Conservation (phyloP, 2,888 invertebrate genomes). For the Drosophila infuscata region DNA sequence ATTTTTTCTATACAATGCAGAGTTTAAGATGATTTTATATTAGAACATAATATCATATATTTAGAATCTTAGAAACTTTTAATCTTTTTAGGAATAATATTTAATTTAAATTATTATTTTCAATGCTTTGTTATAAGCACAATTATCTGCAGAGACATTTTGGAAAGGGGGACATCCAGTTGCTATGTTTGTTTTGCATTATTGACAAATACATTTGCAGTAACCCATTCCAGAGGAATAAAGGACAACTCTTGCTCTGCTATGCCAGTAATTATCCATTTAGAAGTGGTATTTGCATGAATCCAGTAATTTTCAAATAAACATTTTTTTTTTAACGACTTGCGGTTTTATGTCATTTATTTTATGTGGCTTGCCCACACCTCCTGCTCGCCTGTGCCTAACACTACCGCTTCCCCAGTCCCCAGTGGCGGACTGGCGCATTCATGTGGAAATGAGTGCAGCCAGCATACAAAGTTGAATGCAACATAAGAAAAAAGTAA, state of each 20-base stretch:
- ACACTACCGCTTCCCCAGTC: constrained; percentile 15
- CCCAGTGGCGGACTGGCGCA: constrained; percentile 51
- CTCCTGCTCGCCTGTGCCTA: constrained; percentile 4
- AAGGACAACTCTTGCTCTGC: neutral
- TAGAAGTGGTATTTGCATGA: constrained; percentile 50
- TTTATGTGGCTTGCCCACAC: constrained; percentile 28
- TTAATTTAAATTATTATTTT: neutral
- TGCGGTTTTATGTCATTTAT: constrained; percentile 69
- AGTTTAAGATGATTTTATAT: neutral
- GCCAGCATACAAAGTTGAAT: constrained; percentile 71
- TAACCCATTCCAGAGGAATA: neutral
- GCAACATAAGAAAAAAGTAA: constrained; percentile 42
- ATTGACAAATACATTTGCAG: neutral
- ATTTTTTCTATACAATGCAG: neutral
- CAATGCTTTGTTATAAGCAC: neutral
- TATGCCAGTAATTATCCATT: constrained; percentile 47
- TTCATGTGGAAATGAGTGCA: constrained; percentile 80
- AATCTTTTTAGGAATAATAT: neutral
- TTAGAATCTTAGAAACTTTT: neutral
- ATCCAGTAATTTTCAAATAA: constrained; percentile 48
- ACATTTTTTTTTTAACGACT: constrained; percentile 58
- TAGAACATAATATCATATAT: neutral
- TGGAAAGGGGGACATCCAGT: neutral
- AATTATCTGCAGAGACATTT: neutral
- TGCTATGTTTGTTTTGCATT: neutral